These are phyloP conservation scores for Charanyca ferruginea DNA, from an alignment of 2,888 invertebrate genomes.

Conservation along the genomic window DNA sequence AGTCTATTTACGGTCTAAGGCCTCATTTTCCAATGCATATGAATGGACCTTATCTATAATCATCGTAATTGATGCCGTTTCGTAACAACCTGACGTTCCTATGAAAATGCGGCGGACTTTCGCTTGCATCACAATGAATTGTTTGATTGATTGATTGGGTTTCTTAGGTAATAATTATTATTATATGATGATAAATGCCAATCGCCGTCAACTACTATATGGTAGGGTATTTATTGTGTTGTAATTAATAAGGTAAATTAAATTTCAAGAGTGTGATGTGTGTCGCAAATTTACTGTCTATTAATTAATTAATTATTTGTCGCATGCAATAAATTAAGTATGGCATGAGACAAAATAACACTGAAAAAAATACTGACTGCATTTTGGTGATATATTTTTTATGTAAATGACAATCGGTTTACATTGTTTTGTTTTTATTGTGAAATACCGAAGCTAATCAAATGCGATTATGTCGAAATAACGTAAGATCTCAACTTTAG, in stretches of 20 bases:
- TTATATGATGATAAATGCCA: conserved; percentile 37
- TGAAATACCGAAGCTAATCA: no score
- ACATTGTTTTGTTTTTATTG: no score
- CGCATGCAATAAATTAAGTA: background rate
- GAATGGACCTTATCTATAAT: conserved; percentile 65
- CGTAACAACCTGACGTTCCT: conserved; percentile 57
- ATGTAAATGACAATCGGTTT: no score
- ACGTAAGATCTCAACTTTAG: no score
- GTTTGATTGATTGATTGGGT: conserved; percentile 65
- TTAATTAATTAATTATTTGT: no score
- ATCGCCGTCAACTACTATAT: conserved; percentile 1
- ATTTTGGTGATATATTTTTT: no score
- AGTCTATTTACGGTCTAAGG: conserved; percentile 86
- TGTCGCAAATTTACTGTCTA: background rate
- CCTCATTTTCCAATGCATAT: conserved; percentile 80
- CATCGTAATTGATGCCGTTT: conserved; percentile 62
- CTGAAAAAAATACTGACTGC: no score
- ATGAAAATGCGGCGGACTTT: conserved; percentile 59
- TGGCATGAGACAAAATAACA: background rate
- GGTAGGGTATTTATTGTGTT: background rate
- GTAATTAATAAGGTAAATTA: conserved; percentile 14
- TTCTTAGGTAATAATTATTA: conserved; percentile 49
- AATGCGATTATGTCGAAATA: no score
- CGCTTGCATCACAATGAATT: conserved; percentile 66
- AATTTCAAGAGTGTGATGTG: background rate